A percentile compares a stretch with the other conserved stretches of the same genome.
Conservation (phyloP, 2,113 vertebrate species). For the Eublepharis macularius region DNA sequence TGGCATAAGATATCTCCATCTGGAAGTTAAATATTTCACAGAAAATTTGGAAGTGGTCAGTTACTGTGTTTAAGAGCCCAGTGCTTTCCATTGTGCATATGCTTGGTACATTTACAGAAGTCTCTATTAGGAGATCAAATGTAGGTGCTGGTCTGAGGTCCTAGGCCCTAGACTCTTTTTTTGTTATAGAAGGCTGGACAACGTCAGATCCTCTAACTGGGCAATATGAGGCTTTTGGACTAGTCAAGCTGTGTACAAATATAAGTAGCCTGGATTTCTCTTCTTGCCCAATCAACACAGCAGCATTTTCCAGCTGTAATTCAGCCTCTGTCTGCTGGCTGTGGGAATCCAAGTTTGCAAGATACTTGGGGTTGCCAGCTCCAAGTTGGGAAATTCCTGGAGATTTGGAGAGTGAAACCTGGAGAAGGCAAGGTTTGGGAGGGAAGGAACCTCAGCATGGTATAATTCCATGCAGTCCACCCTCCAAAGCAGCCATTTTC, state of each 20-base stretch:
- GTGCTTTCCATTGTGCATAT: neutral
- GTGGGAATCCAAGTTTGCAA: no score
- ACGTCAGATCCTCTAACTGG: neutral
- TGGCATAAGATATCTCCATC: neutral
- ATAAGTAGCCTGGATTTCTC: neutral
- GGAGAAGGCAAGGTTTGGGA: no score
- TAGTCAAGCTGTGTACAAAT: neutral
- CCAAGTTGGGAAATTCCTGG: no score
- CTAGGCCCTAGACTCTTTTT: neutral
- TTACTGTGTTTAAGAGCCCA: neutral
- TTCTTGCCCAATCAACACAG: neutral
- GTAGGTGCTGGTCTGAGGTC: neutral
- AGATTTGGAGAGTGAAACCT: no score
- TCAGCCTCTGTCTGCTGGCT: no score
- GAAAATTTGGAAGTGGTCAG: neutral
- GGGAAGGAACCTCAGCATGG: no score
- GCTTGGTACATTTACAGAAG: neutral
- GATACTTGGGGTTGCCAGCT: no score
- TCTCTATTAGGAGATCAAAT: neutral
- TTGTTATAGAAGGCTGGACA: neutral
- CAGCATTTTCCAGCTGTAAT: neutral
- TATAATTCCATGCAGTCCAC: no score
- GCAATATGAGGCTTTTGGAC: neutral
- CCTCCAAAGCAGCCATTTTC: no score
- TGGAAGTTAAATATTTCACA: slow-evolving; percentile 20